A percentile compares a stretch with the other conserved stretches of the same genome.
phyloP scores from a whole-genome alignment of 2,888 invertebrate genomes.

The Ormia ochracea region DNA sequence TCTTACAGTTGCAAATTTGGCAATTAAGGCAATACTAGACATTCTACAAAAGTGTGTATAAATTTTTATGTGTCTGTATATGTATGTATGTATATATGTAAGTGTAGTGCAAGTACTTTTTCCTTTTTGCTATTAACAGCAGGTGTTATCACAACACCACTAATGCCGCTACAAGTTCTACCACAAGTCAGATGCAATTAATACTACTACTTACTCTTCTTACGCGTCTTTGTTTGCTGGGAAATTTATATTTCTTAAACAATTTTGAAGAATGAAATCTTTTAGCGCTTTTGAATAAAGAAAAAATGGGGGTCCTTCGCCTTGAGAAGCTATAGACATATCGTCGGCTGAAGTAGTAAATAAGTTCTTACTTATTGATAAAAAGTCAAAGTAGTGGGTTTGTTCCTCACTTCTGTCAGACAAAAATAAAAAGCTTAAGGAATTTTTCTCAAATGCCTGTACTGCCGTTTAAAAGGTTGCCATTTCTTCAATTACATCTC shows the following conservation, averaged over 20 bases:
- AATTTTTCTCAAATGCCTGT: no score
- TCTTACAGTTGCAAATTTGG: slow-evolving; percentile 15
- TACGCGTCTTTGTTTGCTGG: not conserved
- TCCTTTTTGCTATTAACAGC: slow-evolving; percentile 51
- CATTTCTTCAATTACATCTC: no score
- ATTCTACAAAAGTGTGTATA: not conserved
- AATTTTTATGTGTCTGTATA: not conserved
- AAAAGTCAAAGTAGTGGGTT: no score
- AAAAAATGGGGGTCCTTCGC: no score
- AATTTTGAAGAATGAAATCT: not conserved
- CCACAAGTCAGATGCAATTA: no score
- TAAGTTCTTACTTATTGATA: no score
- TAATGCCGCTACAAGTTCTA: not conserved
- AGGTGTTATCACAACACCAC: slow-evolving; percentile 37
- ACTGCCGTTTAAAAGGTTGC: no score
- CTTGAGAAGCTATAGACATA: no score
- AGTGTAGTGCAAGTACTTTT: slow-evolving; percentile 22
- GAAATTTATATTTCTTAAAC: not conserved
- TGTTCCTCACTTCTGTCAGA: no score
- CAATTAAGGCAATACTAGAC: slow-evolving; percentile 14
- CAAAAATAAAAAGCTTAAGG: no score
- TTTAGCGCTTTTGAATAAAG: no score
- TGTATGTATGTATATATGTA: not conserved
- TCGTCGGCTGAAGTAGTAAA: no score
- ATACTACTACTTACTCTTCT: not conserved